Base-by-base conservation (phyloP, 53 echinoderm and acorn worm species). In the Crossaster papposus region DNA sequence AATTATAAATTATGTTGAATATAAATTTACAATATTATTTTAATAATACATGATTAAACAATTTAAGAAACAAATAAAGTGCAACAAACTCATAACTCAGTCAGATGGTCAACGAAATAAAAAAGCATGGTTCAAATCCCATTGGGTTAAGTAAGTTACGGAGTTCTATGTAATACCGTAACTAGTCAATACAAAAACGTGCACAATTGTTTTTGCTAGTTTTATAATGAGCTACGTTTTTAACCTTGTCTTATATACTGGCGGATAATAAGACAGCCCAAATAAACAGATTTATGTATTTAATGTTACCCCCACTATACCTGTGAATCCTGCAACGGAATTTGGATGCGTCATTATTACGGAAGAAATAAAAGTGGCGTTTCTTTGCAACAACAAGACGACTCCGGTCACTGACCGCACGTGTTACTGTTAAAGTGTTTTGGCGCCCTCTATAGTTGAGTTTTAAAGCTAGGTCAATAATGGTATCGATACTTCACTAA, bases 261-360 rank as follows among this genome's bases (percentile, higher is more conserved):
- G 44, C 9, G 29, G n/a, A n/a, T n/a, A n/a, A n/a, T n/a, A 54
- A 58, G 4, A 18, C 10, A 18, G 31, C 26, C 29, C 51, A 7
- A 11, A 12, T 62, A n/a, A 79, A 23, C 17, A 36, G 2, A 65
- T 34, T 82, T 10, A 17, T 65, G 63, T 23, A 31, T 34, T 36
- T 65, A 28, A 83, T 51, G 0, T 23, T 24, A 79, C 26, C n/a
- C n/a, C n/a, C 65, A 23, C 65, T 5, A 38, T 83, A 83, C 83
- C 83, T 68, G 83, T 70, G 70, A 83, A 83, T 83, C 70, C 83
- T 70, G 83, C 36, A 83, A 83, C 65, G 2, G 83, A 65, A 54
- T 33, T n/a, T 5, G 82, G 70, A n/a, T 36, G 65, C 24, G 37
- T 65, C 83, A 83, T 83, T 12, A 35, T 52, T 44, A 44, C 44